These are phyloP conservation scores for Tautogolabrus adspersus DNA, from an alignment of 2,113 vertebrate species.

Conservation along the genomic window DNA sequence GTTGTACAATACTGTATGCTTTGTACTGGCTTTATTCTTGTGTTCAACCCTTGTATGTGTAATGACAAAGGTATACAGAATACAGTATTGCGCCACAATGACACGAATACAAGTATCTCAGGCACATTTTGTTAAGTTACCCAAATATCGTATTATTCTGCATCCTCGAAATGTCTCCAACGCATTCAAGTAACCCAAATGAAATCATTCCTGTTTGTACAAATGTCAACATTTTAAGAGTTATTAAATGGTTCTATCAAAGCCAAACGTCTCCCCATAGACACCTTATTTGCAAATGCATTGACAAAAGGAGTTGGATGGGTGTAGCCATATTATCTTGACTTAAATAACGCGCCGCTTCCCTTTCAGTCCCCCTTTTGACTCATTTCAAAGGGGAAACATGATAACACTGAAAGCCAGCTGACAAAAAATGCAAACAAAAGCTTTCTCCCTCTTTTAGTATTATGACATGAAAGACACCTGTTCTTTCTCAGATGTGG, in stretches of 20 bases:
- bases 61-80: neutral
- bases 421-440: constrained; percentile 74
- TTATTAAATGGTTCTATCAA: constrained; percentile 5
- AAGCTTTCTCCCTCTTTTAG: constrained; percentile 59
- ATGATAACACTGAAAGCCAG: constrained; percentile 74
- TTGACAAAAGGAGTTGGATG: constrained; percentile 68
- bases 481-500: constrained; percentile 67
- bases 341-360: constrained; percentile 67
- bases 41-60: neutral
- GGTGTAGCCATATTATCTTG: constrained; percentile 75
- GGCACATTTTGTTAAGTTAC: neutral
- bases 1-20: constrained; percentile 28
- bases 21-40: constrained; percentile 2
- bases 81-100: neutral
- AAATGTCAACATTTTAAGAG: neutral
- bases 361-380: constrained; percentile 62
- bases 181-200: neutral
- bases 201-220: neutral
- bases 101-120: neutral
- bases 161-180: neutral
- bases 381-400: constrained; percentile 77
- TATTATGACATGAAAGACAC: constrained; percentile 72
- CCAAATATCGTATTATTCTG: neutral
- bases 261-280: constrained; percentile 31
- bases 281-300: constrained; percentile 52